Base-by-base conservation (phyloP, 2,797 vertebrate genomes). In the Uromys caudimaculatus region DNA sequence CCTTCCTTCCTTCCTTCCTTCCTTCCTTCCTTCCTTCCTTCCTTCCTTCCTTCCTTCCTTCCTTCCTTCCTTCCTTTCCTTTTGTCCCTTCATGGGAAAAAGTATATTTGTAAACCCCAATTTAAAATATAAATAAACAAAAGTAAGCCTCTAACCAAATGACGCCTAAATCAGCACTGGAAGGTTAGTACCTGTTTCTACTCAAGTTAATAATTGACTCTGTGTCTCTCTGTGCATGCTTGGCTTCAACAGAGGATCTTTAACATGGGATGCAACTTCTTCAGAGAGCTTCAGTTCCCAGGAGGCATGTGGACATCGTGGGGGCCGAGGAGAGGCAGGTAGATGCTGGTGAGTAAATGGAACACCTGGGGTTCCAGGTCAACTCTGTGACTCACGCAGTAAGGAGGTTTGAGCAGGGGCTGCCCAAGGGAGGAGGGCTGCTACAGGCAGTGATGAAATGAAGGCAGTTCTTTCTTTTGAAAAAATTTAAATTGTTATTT, bases 61-160 rank as follows among this genome's bases (percentile, higher is more conserved):
- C 12, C 11, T 52, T n/a, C n/a, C 11, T 58, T 23, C 9, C 58
- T 27, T 60, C 3, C 23, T 24, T 60, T 47, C 24, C 5, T 62
- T 16, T 17, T n/a, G 16, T 50, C 83, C 41, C 32, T 97, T 91
- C 98, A 96, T 98, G 97, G 98, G 95, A 97, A 97, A 98, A 97
- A 98, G 97, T 98, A 97, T 98, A 98, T 98, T 98, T 98, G 98
- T 98, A 98, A 98, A 98, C 96, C 97, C 97, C 98, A 97, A 98
- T 96, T 98, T 98, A 97, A 97, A 78, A n/a, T 38, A 60, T 17
- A 82, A 60, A 83, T 41, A 41, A 41, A 60, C 13, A 27, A 84
- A 64, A 60, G 21, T 32, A 84, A 52, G 44, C 47, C 29, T 67
- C n/a, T 82, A 56, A 82, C n/a, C 44, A 23, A 50, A 84, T 62